Evolutionary conservation across 2,888 invertebrate genomes (phyloP).

Genomic region (Lithodes maja): DNA sequence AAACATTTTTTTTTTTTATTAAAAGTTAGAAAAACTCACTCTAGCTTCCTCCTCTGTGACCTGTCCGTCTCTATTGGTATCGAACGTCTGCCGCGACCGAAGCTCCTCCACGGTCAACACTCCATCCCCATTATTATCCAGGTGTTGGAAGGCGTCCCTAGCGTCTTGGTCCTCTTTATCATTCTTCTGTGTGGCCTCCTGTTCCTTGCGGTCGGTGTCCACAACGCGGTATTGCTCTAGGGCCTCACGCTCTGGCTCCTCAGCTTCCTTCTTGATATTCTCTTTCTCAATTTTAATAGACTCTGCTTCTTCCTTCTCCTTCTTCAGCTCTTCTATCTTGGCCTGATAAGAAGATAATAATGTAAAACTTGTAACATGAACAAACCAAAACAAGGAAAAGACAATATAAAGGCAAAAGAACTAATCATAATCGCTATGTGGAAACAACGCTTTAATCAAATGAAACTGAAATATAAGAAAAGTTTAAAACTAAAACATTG

Average conservation of each 20-base stretch:
- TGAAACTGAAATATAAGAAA: too few relatives aligned
- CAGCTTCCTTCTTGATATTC: slow-evolving; percentile 54
- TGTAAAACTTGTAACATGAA: too few relatives aligned
- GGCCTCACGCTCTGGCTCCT: slow-evolving; percentile 65
- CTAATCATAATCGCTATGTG: too few relatives aligned
- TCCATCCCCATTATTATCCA: slow-evolving; percentile 64
- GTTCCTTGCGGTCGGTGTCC: slow-evolving; percentile 53
- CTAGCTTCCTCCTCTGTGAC: slow-evolving; percentile 62
- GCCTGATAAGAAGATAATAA: slow-evolving; percentile 14
- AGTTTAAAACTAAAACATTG: neutral
- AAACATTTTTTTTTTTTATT: too few relatives aligned
- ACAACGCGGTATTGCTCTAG: slow-evolving; percentile 61
- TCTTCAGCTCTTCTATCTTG: slow-evolving; percentile 57
- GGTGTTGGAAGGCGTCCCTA: slow-evolving; percentile 53
- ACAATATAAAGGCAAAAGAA: too few relatives aligned
- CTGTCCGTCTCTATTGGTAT: slow-evolving; percentile 67
- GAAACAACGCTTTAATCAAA: too few relatives aligned
- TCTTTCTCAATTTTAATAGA: slow-evolving; percentile 45
- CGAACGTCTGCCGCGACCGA: slow-evolving; percentile 57
- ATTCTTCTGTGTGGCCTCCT: slow-evolving; percentile 38
- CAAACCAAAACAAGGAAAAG: too few relatives aligned
- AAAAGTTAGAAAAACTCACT: slow-evolving; percentile 24
- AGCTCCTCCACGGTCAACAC: slow-evolving; percentile 53
- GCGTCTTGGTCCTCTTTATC: slow-evolving; percentile 53
- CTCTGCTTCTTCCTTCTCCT: slow-evolving; percentile 63